These are phyloP conservation scores for Eupeodes corollae DNA, from an alignment of 1,140 invertebrate species.

Conservation along the genomic window DNA sequence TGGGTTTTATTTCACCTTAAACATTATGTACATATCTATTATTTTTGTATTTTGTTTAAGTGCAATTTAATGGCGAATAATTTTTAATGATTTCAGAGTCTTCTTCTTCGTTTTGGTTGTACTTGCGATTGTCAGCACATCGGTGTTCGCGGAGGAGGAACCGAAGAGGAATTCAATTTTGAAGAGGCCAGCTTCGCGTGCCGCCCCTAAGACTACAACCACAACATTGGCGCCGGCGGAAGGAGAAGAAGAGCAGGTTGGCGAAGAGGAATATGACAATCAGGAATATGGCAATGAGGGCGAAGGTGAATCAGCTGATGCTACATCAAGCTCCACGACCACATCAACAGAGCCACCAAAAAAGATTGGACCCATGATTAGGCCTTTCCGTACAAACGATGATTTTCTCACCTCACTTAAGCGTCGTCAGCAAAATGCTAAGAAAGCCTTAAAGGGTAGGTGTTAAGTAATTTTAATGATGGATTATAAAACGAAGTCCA, in stretches of 20 bases:
- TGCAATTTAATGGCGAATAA: too few species aligned
- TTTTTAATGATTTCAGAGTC: too few species aligned
- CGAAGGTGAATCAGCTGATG: slow-evolving; percentile 35
- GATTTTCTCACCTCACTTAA: slow-evolving; percentile 58
- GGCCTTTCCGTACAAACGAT: slow-evolving; percentile 59
- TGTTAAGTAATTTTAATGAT: too few species aligned
- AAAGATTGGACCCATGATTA: slow-evolving; percentile 48
- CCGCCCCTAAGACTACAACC: slow-evolving; percentile 24
- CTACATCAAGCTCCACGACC: slow-evolving; percentile 45
- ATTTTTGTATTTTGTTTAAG: too few species aligned
- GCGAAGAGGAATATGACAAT: slow-evolving; percentile 37
- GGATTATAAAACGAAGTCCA: too few species aligned
- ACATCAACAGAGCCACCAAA: slow-evolving; percentile 56
- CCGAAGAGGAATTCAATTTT: too few species aligned
- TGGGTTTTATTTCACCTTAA: too few species aligned
- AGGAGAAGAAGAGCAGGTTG: slow-evolving; percentile 10
- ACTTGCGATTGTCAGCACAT: too few species aligned
- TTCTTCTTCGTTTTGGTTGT: too few species aligned
- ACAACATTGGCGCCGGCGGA: slow-evolving; percentile 19
- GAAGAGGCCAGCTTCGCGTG: not conserved
- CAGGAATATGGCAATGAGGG: slow-evolving; percentile 33
- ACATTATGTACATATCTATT: too few species aligned
- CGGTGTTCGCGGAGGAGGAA: too few species aligned
- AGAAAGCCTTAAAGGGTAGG: slow-evolving; percentile 30
- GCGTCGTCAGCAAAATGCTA: slow-evolving; percentile 41